Evolutionary conservation across 2,797 vertebrate genomes (phyloP), one percentile per base, ranked within the genome.

Genomic region (Limnodromus scolopaceus): DNA sequence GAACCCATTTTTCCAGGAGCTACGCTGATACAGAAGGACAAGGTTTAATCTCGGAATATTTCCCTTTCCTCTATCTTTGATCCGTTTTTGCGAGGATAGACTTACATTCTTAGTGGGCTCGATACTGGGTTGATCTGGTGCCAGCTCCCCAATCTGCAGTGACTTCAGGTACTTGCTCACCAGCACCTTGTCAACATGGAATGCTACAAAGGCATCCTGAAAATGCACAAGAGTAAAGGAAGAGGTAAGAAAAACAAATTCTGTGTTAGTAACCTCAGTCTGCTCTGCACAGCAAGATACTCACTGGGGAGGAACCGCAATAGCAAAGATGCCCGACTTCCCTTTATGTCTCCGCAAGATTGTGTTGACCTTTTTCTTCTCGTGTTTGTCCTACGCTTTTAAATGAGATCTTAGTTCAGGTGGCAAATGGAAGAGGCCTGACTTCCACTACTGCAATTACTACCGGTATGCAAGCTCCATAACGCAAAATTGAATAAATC

Each of bases 71-170:
- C 34, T 23, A 12, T 46, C 23, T 13, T 53, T 7, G 28, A 51
- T 12, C 45, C 23, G 45, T 23, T 46, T 69, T 58, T 55, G 30
- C 1, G 4, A 80, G 13, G 43, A 15, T 2, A 36, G 48, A 96
- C 98, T 98, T 95, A 98, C 98, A 24, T 98, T 98, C 96, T 98
- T 98, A 49, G 91, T 97, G 90, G 98, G 98, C 84, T 98, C 98
- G 36, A 96, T 23, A 53, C 96, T 98, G 84, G 98, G 97, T 55
- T 98, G 95, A 71, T 98, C 98, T 2, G 98, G 97, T 55, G 98
- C 97, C 93, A 98, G 96, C 77, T 98, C 98, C 51, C 98, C 98
- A 8, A 98, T 97, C 96, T 98, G 95, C 30, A 98, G 97, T 1
- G 97, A 69, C 32, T 96, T 97, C 97, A 98, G 94, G 76, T 98